phyloP scores from a whole-genome alignment of 2,113 vertebrate genomes.

The Phaethornis superciliosus region DNA sequence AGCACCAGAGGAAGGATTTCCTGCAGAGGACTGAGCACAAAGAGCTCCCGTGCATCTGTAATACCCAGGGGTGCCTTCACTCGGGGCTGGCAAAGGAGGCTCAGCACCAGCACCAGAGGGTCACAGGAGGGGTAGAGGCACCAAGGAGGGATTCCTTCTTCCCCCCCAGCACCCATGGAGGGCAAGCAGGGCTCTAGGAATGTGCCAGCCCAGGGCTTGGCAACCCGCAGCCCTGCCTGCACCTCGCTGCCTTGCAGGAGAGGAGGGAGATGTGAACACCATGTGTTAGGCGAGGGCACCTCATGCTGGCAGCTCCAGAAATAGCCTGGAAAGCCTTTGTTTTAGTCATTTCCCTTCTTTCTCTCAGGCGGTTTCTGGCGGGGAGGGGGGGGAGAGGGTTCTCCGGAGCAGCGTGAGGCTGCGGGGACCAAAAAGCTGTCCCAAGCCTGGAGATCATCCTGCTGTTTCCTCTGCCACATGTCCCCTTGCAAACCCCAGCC shows the following conservation, averaged over 20 bases:
- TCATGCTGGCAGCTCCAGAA: conserved; percentile 69
- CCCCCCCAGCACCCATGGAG: background rate
- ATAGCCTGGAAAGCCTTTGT: conserved; percentile 62
- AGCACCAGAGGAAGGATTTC: background rate
- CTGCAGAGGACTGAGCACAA: background rate
- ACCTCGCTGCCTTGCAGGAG: background rate
- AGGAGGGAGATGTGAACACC: background rate
- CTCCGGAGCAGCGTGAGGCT: background rate
- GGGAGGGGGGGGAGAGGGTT: background rate
- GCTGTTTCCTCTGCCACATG: background rate
- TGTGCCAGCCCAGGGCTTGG: conserved; percentile 33
- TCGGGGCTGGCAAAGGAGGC: background rate
- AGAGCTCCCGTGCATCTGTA: background rate
- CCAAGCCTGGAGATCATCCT: background rate
- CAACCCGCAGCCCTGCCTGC: conserved; percentile 50
- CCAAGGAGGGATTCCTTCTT: background rate
- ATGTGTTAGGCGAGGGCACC: conserved; percentile 71
- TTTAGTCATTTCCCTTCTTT: background rate
- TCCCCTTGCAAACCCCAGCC: background rate
- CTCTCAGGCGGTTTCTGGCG: background rate
- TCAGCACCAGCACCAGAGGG: background rate
- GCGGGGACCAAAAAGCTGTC: background rate
- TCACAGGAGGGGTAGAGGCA: background rate
- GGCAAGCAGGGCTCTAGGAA: background rate
- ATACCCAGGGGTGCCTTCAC: background rate